phyloP scores from a whole-genome alignment of 2,888 invertebrate genomes.

The Tortricodes alternella region DNA sequence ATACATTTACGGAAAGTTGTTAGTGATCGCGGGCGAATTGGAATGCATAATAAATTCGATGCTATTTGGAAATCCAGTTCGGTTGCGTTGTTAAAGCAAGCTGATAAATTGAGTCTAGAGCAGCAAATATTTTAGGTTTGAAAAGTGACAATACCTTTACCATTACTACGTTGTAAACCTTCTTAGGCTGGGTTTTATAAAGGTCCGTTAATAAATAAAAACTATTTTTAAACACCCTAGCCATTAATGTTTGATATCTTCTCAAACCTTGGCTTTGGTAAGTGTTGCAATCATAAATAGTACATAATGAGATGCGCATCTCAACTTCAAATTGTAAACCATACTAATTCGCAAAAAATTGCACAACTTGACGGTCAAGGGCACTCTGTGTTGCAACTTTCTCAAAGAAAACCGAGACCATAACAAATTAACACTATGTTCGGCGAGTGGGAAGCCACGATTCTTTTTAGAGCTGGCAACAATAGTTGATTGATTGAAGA shows the following conservation, averaged over 20 bases:
- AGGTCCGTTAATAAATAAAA: too few relatives aligned
- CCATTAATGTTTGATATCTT: not conserved
- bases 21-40: not conserved
- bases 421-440: conserved; percentile 26
- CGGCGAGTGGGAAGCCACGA: conserved; percentile 9
- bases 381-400: conserved; percentile 24
- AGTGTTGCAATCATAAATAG: conserved; percentile 9
- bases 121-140: too few relatives aligned
- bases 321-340: not conserved
- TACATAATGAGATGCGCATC: conserved; percentile 8
- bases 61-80: too few relatives aligned
- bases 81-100: too few relatives aligned
- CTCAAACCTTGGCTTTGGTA: conserved; percentile 16
- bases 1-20: not conserved
- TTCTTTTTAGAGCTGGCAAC: conserved; percentile 17
- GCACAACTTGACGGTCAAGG: conserved; percentile 28
- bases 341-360: conserved; percentile 22
- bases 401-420: conserved; percentile 22
- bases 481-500: conserved; percentile 28
- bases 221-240: too few relatives aligned
- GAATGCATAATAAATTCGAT: not conserved
- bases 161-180: too few relatives aligned
- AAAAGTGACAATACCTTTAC: too few relatives aligned
- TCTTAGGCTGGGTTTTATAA: too few relatives aligned
- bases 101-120: too few relatives aligned